Evolutionary conservation across 2,888 invertebrate species (phyloP), one percentile per base, ranked within the genome.

Genomic region (Himalopsyche tibetana): DNA sequence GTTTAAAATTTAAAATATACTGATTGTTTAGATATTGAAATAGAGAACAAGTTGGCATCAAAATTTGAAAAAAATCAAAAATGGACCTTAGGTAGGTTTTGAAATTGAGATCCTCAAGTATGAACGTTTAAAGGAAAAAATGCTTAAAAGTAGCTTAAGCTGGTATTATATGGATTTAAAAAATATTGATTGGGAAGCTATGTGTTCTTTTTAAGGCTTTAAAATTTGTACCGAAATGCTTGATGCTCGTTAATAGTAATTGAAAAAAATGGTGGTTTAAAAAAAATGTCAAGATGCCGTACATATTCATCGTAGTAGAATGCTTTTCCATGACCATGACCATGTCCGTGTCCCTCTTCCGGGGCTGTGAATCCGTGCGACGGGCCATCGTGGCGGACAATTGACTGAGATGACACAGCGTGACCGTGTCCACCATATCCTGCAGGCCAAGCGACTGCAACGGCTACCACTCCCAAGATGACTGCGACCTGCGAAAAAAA

Each of bases 341-440:
- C 88, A 28, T 85, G 83, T 36, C 69, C 80, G 19, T 86, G 63
- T 45, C 84, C 87, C 55, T 87, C 82, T 40, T 86, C 87, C 28
- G 88, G 89, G 11, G 86, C 86, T 9, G 90, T 90, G 88, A 92
- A 92, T 84, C 92, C 92, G 88, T 92, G 91, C 74, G 91, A 89
- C 85, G 89, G 90, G 89, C 91, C 91, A 89, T 92, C 93, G 89
- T 92, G 92, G 85, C 90, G 93, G 84, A 92, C 91, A 86, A 93
- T 92, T 90, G 92, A 92, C 89, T 94, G 94, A 6, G 93, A 92
- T 0, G 93, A 92, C 3, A 93, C 91, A 5, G 93, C 93, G 4
- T 93, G 93, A 0, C 92, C 92, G 85, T 93, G 93, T 93, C 87
- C 92, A 93, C 55, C 86, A 42, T 86, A 82, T 15, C 63, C 80